phyloP scores from a whole-genome alignment of 2,113 vertebrate species.

The Amazona guildingii region DNA sequence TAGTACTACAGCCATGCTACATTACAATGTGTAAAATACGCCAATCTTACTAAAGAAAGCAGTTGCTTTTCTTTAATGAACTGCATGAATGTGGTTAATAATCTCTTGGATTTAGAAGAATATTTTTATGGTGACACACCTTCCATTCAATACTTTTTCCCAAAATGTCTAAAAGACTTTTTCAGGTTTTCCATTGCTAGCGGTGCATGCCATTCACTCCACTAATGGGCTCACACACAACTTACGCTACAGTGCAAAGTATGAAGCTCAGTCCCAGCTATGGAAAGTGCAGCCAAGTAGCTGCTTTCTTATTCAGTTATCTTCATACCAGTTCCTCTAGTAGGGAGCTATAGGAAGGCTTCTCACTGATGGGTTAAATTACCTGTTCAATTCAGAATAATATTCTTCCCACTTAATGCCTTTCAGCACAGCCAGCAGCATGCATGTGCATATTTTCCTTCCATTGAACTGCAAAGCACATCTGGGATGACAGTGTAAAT shows the following conservation, averaged over 20 bases:
- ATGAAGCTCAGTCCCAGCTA: not conserved
- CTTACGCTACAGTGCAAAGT: not conserved
- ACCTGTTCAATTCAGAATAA: not conserved
- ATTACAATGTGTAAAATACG: not conserved
- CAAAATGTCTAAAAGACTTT: not conserved
- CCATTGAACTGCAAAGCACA: not conserved
- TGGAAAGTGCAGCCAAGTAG: not conserved
- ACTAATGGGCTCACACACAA: not conserved
- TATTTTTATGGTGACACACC: not conserved
- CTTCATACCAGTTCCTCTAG: not conserved
- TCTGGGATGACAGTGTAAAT: not conserved
- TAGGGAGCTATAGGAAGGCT: not conserved
- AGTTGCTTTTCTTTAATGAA: not conserved
- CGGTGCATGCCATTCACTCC: not conserved
- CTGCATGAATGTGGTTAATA: not conserved
- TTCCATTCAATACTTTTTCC: not conserved
- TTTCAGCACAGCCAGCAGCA: not conserved
- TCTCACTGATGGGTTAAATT: not conserved
- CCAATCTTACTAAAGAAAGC: accelerated
- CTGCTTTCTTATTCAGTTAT: not conserved
- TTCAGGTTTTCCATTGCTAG: not conserved
- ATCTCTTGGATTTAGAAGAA: not conserved
- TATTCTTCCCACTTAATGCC: not conserved
- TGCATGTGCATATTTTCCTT: accelerated
- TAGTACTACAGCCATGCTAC: accelerated